Base-by-base conservation (phyloP, 2,797 vertebrate genomes). In the Peromyscus eremicus region DNA sequence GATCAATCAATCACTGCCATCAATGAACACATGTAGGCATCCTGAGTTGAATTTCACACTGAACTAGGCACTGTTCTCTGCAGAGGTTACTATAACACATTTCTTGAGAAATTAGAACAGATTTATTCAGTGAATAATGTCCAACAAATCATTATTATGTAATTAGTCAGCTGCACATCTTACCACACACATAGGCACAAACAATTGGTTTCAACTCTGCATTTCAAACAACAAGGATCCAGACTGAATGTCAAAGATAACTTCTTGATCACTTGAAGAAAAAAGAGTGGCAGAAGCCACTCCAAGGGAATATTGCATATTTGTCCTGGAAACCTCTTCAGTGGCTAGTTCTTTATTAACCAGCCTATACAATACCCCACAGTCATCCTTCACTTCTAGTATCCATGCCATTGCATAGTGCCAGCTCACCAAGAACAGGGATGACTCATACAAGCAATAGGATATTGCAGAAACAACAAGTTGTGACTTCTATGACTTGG, bases 71-170 rank as follows among this genome's bases (percentile, higher is more conserved):
- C 3, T 64, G 52, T 14, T 94, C 84, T 94, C 55, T 68, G 27
- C 23, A 43, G 62, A n/a, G 94, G 64, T 43, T 96, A 90, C 23
- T 94, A 93, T 77, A 86, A 89, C 93, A 92, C 83, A 95, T 88
- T 97, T 96, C 37, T 93, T 93, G 82, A 57, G 91, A 98, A 98
- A 97, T 79, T 23, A 52, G 91, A 97, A 95, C 92, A 95, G 68
- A 95, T 84, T 96, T 96, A 76, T 91, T 37, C 95, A 90, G 68
- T 52, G 81, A 98, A 66, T 32, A 46, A 14, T 75, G 57, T 86
- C 91, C 82, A 93, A 93, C 25, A 81, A 95, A 97, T 93, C 88
- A 94, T 70, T 85, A 89, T 66, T 94, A 73, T 95, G 49, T 68
- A 84, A 43, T 77, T 79, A 94, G 87, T 79, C 92, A 97, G 70